These are phyloP conservation scores for Pangasianodon hypophthalmus DNA, from an alignment of 2,113 vertebrate species.

Conservation along the genomic window DNA sequence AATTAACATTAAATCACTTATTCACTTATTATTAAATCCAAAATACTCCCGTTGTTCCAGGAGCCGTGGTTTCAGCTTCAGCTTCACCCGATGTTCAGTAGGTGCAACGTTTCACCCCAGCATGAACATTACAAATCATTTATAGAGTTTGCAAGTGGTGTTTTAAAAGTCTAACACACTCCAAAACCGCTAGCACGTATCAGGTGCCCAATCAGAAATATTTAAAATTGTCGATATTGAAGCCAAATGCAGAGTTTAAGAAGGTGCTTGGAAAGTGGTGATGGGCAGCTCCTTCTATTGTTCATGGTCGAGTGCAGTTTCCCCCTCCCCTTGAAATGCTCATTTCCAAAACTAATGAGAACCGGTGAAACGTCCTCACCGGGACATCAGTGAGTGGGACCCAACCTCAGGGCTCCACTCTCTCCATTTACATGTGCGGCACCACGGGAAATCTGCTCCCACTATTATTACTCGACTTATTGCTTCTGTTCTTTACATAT, in stretches of 20 bases:
- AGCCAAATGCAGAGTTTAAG: constrained; percentile 3
- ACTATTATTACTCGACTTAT: constrained; percentile 61
- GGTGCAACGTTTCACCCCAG: constrained; percentile 34
- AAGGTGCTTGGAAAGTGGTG: constrained; percentile 18
- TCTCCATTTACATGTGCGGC: constrained; percentile 55
- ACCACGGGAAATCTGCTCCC: constrained; percentile 58
- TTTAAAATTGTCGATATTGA: constrained; percentile 13
- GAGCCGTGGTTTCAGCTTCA: constrained; percentile 15
- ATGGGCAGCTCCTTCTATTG: constrained; percentile 58
- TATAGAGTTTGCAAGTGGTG: constrained; percentile 29
- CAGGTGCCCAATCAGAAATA: constrained; percentile 29
- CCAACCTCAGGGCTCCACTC: constrained; percentile 52
- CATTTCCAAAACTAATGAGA: constrained; percentile 60
- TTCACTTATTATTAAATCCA: constrained; percentile 16
- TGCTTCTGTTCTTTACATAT: constrained; percentile 62
- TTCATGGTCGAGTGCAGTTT: neutral
- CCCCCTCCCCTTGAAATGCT: constrained; percentile 42
- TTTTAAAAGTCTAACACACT: constrained; percentile 48
- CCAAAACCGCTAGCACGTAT: constrained; percentile 16
- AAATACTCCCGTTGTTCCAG: constrained; percentile 17
- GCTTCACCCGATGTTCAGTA: constrained; percentile 21
- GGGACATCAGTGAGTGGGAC: constrained; percentile 43
- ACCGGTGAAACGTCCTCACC: constrained; percentile 48
- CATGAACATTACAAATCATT: constrained; percentile 45
- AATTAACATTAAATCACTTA: constrained; percentile 35